Evolutionary conservation across 2,888 invertebrate species (phyloP).

Genomic region (Danaus chrysippus): DNA sequence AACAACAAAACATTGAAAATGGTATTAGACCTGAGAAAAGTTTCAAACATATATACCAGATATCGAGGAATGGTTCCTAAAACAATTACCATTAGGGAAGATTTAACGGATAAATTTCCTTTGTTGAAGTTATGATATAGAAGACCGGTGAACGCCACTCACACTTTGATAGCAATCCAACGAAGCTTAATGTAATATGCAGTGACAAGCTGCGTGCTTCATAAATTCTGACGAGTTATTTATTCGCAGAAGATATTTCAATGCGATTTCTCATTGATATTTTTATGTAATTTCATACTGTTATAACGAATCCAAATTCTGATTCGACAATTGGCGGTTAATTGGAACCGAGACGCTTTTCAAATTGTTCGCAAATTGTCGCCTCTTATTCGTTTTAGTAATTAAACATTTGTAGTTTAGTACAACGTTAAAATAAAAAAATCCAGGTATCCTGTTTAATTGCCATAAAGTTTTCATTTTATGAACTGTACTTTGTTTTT

Average conservation of each 20-base stretch:
- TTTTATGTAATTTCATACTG: not conserved
- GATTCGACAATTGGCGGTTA: too few relatives aligned
- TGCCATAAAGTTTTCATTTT: too few relatives aligned
- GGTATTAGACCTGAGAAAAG: not conserved
- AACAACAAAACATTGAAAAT: not conserved
- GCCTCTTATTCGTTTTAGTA: too few relatives aligned
- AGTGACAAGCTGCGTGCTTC: conserved; percentile 3
- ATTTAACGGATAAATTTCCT: conserved; percentile 6
- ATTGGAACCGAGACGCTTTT: too few relatives aligned
- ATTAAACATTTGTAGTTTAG: too few relatives aligned
- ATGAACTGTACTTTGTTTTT: too few relatives aligned
- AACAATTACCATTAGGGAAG: conserved; percentile 1
- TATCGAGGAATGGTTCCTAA: not conserved
- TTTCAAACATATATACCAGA: not conserved
- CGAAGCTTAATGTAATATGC: conserved; percentile 14
- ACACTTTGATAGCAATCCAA: conserved; percentile 1
- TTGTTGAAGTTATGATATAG: not conserved
- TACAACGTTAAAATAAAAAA: too few relatives aligned
- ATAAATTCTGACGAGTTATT: not conserved
- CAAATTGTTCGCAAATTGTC: too few relatives aligned
- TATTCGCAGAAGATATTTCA: not conserved
- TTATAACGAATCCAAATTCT: too few relatives aligned
- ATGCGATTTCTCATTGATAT: not conserved
- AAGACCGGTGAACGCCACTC: conserved; percentile 6
- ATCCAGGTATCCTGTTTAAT: too few relatives aligned